Evolutionary conservation across 1,140 invertebrate species (phyloP).

Genomic region (Leptonema lineaticorne): DNA sequence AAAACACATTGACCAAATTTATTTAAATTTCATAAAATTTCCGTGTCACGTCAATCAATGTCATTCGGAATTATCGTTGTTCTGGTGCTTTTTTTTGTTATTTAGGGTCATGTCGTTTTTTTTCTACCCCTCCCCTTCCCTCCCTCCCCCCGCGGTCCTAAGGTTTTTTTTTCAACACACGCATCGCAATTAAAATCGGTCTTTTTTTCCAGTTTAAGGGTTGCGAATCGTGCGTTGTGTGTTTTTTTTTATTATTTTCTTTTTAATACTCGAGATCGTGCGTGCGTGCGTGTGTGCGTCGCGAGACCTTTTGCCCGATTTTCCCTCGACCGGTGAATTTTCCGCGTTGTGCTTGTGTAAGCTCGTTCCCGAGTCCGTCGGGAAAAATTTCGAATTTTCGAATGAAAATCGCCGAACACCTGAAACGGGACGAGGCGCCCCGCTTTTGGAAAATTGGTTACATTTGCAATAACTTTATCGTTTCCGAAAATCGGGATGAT

Average conservation of each 20-base stretch:
- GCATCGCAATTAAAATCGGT: slow-evolving; percentile 7
- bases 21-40: slow-evolving; percentile 11
- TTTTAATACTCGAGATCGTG: too few relatives aligned
- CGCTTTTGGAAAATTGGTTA: slow-evolving; percentile 3
- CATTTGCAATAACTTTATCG: slow-evolving; percentile 19
- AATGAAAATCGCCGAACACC: not conserved
- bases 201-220: not conserved
- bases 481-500: slow-evolving; percentile 9
- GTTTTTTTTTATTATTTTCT: too few relatives aligned
- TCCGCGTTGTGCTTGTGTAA: too few relatives aligned
- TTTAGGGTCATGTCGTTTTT: too few relatives aligned
- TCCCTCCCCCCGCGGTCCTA: too few relatives aligned
- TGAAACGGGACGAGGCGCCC: too few relatives aligned
- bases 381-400: not conserved
- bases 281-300: too few relatives aligned
- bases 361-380: too few relatives aligned
- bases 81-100: too few relatives aligned
- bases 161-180: not conserved
- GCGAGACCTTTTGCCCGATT: too few relatives aligned
- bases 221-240: not conserved
- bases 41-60: slow-evolving; percentile 12
- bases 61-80: not conserved
- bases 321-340: too few relatives aligned
- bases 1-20: not conserved
- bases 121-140: too few relatives aligned